Conservation (phyloP, 2,797 vertebrate species). For the Catostomus latipinnis region DNA sequence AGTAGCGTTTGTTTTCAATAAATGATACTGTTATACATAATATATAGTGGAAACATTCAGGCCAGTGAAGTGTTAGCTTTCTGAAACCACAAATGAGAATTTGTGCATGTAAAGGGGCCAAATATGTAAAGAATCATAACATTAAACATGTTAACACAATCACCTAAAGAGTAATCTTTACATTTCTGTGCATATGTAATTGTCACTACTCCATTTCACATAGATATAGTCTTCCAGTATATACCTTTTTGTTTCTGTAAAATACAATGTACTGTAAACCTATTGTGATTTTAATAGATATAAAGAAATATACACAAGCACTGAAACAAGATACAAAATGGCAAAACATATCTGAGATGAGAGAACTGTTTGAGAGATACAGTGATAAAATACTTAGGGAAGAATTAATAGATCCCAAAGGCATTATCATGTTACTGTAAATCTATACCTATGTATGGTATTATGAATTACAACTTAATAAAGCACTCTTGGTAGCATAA, state of each 20-base stretch:
- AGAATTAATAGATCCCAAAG: constrained; percentile 20
- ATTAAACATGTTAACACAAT: constrained; percentile 21
- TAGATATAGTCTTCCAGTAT: constrained; percentile 6
- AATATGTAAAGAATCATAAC: not conserved
- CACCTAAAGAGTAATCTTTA: constrained; percentile 13
- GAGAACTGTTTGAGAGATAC: constrained; percentile 12
- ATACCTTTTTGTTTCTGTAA: constrained; percentile 12
- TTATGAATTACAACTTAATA: constrained; percentile 35
- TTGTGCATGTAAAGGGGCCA: not conserved
- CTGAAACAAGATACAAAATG: constrained; percentile 16
- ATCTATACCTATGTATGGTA: constrained; percentile 44
- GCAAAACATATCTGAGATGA: constrained; percentile 23
- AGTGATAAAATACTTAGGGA: constrained; percentile 17
- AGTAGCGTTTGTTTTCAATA: constrained; percentile 60
- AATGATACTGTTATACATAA: constrained; percentile 72
- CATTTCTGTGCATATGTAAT: constrained; percentile 37
- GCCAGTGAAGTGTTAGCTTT: constrained; percentile 33
- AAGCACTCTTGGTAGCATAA: constrained; percentile 46
- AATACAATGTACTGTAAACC: constrained; percentile 32
- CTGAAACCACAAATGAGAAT: constrained; percentile 4
- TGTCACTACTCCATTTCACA: not conserved
- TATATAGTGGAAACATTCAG: constrained; percentile 41
- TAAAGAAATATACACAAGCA: constrained; percentile 26
- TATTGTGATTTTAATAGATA: constrained; percentile 16
- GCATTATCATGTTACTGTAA: constrained; percentile 53